Evolutionary conservation across 1,140 invertebrate genomes (phyloP).

Genomic region (Trialeurodes vaporariorum): DNA sequence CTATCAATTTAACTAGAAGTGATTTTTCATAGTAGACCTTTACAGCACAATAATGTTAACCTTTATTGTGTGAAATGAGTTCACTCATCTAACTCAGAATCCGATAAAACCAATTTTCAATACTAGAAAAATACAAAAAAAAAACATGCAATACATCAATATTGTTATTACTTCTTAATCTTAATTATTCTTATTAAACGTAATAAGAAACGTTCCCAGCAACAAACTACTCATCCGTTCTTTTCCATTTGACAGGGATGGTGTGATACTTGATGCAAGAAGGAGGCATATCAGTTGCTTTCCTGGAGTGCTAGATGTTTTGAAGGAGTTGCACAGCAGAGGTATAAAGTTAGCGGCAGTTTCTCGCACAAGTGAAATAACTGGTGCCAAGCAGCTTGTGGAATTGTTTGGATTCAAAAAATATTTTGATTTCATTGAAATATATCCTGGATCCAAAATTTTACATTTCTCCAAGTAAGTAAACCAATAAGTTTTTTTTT

Average conservation of each 20-base stretch:
- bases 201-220: too few relatives aligned
- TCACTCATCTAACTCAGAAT: too few relatives aligned
- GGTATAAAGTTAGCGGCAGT: conserved; percentile 44
- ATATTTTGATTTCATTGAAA: conserved; percentile 57
- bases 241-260: conserved; percentile 22
- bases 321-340: conserved; percentile 39
- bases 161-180: too few relatives aligned
- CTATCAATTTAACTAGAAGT: too few relatives aligned
- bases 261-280: conserved; percentile 40
- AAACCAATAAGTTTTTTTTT: not conserved
- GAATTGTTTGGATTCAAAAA: conserved; percentile 54
- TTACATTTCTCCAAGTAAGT: conserved; percentile 55
- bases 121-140: too few relatives aligned
- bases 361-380: conserved; percentile 51
- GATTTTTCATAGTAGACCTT: too few relatives aligned
- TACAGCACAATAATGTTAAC: too few relatives aligned
- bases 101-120: too few relatives aligned
- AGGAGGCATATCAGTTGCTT: conserved; percentile 42
- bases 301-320: conserved; percentile 46
- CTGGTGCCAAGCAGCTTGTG: conserved; percentile 52
- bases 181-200: too few relatives aligned
- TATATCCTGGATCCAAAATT: conserved; percentile 59
- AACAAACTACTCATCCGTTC: too few relatives aligned
- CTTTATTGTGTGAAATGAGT: too few relatives aligned
- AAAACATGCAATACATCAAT: too few relatives aligned